Base-by-base conservation (phyloP, 2,797 vertebrate species). In the Enoplosus armatus region DNA sequence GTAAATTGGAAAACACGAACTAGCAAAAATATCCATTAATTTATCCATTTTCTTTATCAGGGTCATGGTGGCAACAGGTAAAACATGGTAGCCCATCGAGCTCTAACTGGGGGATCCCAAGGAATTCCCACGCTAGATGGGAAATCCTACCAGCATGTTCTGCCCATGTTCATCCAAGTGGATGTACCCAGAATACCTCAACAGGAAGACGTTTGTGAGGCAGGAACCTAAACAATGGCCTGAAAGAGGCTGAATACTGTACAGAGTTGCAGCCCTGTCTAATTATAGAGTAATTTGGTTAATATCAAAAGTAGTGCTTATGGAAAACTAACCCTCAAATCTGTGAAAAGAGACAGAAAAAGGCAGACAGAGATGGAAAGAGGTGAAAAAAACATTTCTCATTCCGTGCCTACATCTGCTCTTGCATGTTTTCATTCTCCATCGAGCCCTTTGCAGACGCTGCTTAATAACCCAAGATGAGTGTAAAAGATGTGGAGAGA, bases 391-490 rank as follows among this genome's bases (percentile, higher is more conserved):
- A 11, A 2, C 26, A 7, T 33, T 61, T 35, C 18, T 35, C 37
- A 41, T 43, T 75, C 31, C 2, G 12, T n/a, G 4, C 72, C 55
- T 15, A 10, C 24, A 22, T 71, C 35, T 24, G 22, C 9, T 51
- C 18, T 33, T 1, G 7, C 48, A 39, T 43, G 41, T 43, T 75
- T 83, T 68, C 29, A 51, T 41, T 74, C 64, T 72, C 62, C 60
- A n/a, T 58, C 31, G 26, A 72, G 58, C n/a, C 35, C 72, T 72
- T 51, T 82, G 65, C 81, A 83, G 72, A 76, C 16, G 6, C 72
- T 65, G 60, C 72, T 71, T 45, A 86, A 75, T 10, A n/a, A 54
- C 54, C n/a, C 29, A 15, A 78, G 43, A 75, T 58, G 53, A 41
- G 26, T 26, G 79, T 51, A 53, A 79, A 66, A 58, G 27, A 60